Percentiles rank a stretch among this genome's conserved stretches.
Conservation (phyloP, 2,113 vertebrate species). For the Brachyistius frenatus region DNA sequence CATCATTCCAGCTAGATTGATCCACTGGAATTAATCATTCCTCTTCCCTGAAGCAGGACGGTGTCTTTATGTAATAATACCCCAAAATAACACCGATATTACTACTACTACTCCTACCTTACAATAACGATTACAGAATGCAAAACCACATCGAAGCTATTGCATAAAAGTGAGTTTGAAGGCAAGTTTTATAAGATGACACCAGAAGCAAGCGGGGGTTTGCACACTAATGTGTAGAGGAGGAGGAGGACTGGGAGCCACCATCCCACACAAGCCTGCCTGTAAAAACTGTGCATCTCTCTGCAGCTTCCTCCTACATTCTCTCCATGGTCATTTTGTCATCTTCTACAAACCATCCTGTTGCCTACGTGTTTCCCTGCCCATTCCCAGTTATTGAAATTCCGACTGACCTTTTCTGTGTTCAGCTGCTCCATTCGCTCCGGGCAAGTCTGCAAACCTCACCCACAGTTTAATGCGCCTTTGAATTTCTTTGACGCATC, state of each 20-base stretch:
- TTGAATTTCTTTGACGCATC: constrained; percentile 31
- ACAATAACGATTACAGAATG: constrained; percentile 29
- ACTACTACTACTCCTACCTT: constrained; percentile 17
- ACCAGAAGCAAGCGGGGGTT: constrained; percentile 69
- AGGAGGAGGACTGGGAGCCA: constrained; percentile 74
- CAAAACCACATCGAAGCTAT: constrained; percentile 50
- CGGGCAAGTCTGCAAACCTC: constrained; percentile 20
- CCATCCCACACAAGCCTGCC: constrained; percentile 75
- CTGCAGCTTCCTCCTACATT: constrained; percentile 69
- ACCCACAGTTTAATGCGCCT: constrained; percentile 27
- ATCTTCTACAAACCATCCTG: constrained; percentile 46
- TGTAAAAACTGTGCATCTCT: constrained; percentile 57
- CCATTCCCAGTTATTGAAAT: constrained; percentile 37
- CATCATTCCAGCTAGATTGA: constrained; percentile 3
- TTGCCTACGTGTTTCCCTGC: constrained; percentile 50
- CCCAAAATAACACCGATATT: constrained; percentile 17
- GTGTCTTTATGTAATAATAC: constrained; percentile 20
- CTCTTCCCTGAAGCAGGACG: not conserved
- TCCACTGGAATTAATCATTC: not conserved
- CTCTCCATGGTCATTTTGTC: constrained; percentile 73
- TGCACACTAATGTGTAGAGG: constrained; percentile 71
- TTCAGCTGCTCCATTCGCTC: constrained; percentile 19
- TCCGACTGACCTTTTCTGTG: constrained; percentile 20
- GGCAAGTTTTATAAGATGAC: constrained; percentile 53
- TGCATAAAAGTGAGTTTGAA: constrained; percentile 52